Base-by-base conservation (phyloP, 2,113 vertebrate species). In the Sinocyclocheilus anshuiensis region DNA sequence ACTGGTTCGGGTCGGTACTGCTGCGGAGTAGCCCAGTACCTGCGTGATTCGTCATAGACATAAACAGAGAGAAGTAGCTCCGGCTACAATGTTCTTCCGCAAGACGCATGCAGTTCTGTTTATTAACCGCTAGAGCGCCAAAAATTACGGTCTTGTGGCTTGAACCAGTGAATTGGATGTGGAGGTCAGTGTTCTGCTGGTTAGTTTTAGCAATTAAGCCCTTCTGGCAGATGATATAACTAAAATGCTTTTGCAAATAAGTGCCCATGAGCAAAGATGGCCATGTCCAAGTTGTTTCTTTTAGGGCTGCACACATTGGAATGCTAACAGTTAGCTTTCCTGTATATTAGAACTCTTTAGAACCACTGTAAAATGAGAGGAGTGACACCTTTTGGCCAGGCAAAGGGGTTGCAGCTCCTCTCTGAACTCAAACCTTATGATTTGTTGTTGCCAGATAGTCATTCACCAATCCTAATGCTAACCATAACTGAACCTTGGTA, bases 331-430 rank as follows among this genome's bases (percentile, higher is more conserved):
- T 12, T 79, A 4, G 33, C 10, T 39, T 59, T 80, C 33, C 22
- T 2, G 77, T 1, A 20, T 29, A 22, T 2, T 13, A 24, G 12
- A 24, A 12, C 39, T 81, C 59, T 24, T n/a, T 18, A 29, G 24
- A 48, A 15, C 20, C 74, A 22, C 18, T 76, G 57, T 36, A 78
- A 83, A 83, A 87, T 72, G 86, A 13, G 3, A 69, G 83, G 50
- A 42, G 53, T 85, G 88, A 81, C 88, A 87, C 29, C 85, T 72
- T 84, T 83, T 85, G 88, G 85, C 4, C 63, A 69, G 1, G 50
- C 11, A 22, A 77, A 11, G 1, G 39, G 65, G 42, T 39, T 86
- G 80, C 83, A 87, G 2, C 39, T 29, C 4, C 29, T 61, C 63
- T 24, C 16, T 36, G 22, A 75, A 6, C 39, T 79, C 8, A 71